These are phyloP conservation scores for Leucophenga maculata DNA, from an alignment of 2,888 invertebrate species.

Conservation along the genomic window DNA sequence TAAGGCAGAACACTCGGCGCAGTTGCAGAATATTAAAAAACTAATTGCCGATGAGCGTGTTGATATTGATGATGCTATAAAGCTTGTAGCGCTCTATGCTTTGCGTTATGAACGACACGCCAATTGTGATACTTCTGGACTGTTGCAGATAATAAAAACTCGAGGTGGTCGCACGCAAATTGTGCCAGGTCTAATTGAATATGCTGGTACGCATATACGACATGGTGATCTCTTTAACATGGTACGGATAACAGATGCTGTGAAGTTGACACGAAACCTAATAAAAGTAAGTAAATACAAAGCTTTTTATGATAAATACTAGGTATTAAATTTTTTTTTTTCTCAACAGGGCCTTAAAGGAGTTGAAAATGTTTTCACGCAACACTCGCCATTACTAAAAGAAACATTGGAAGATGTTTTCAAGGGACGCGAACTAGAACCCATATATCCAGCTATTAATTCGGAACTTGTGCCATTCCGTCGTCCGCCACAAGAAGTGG, in stretches of 20 bases:
- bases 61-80: slow-evolving; percentile 85
- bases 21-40: slow-evolving; percentile 84
- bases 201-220: slow-evolving; percentile 86
- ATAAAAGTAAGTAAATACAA: slow-evolving; percentile 58
- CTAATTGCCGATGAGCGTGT: slow-evolving; percentile 83
- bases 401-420: slow-evolving; percentile 92
- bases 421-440: slow-evolving; percentile 91
- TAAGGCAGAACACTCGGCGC: slow-evolving; percentile 85
- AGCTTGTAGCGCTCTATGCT: slow-evolving; percentile 93
- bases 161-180: slow-evolving; percentile 80
- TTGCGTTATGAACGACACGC: slow-evolving; percentile 93
- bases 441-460: slow-evolving; percentile 87
- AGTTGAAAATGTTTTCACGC: slow-evolving; percentile 99
- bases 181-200: slow-evolving; percentile 82
- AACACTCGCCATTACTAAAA: slow-evolving; percentile 93
- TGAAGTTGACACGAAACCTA: slow-evolving; percentile 78
- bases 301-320: not conserved
- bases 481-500: slow-evolving; percentile 89
- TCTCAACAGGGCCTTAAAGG: slow-evolving; percentile 83
- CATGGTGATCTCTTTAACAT: slow-evolving; percentile 90
- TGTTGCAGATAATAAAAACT: slow-evolving; percentile 82
- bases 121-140: slow-evolving; percentile 84
- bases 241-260: slow-evolving; percentile 91
- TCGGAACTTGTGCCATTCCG: slow-evolving; percentile 75
- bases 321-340: not conserved